Base-by-base conservation (phyloP, 1,140 invertebrate species). In the Euwallacea similis region DNA sequence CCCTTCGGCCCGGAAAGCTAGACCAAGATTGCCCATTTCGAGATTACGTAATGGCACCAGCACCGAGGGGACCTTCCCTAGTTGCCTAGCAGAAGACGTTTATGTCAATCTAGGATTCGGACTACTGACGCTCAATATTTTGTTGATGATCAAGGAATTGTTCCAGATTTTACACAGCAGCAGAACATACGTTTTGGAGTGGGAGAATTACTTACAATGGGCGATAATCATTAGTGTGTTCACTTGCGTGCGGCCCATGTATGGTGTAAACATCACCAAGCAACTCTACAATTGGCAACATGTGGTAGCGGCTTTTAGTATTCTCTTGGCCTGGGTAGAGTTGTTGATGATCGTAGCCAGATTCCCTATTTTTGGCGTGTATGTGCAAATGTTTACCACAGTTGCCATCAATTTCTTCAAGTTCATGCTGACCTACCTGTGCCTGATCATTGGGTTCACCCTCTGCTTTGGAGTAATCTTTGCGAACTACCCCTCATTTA, bases 171-270 rank as follows among this genome's bases (percentile, higher is more conserved):
- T 86, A 3, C 89, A 93, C 65, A 87, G 87, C 68, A 85, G 90
- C 73, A 85, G 82, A n/a, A 84, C 82, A 6, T 94, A 94, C 75
- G 85, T 90, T 9, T 87, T 86, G 72, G 87, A 91, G 69, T 92
- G 91, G 90, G 93, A 95, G 79, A 94, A 94, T 81, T 92, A 90
- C 87, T 83, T 94, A 16, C 91, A 94, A 77, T 89, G 90, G 86
- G 82, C 89, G 7, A 91, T 93, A 43, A 90, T 94, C 16, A 79
- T 89, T 16, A 83, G 86, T 75, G 84, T 92, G 9, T 87, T 90
- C 74, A 76, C 88, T 0, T 88, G 86, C 75, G 85, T 87, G 50
- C 86, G 83, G 73, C 84, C 83, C 21, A 79, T 78, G 13, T 71
- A 78, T 75, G 69, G 79, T 75, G 41, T 77, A 68, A 70, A 80